These are phyloP conservation scores for Tylochromis polylepis DNA, from an alignment of 2,113 vertebrate genomes.

Conservation along the genomic window DNA sequence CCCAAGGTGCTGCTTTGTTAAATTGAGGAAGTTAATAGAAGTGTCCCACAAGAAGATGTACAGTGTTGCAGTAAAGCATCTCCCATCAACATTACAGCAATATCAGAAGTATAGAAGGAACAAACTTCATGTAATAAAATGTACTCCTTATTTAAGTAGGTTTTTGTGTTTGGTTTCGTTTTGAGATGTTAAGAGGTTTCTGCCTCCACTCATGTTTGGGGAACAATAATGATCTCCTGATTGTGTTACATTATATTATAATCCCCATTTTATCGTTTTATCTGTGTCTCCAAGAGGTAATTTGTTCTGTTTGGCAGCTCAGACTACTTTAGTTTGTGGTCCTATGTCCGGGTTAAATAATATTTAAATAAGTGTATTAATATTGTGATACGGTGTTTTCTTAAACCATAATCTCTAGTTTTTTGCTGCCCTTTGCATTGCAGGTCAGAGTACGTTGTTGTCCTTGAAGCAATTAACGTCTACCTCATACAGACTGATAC, in stretches of 20 bases:
- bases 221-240: too few species aligned
- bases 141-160: not conserved
- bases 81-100: not conserved
- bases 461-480: not conserved
- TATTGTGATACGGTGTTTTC: not conserved
- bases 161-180: not conserved
- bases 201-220: not conserved
- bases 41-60: not conserved
- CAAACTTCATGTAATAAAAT: fast-evolving
- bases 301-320: not conserved
- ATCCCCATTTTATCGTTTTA: not conserved
- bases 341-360: not conserved
- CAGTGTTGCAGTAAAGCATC: not conserved
- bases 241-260: not conserved
- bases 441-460: not conserved
- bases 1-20: not conserved
- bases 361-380: not conserved
- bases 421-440: not conserved
- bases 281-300: fast-evolving
- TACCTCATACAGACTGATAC: not conserved
- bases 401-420: not conserved
- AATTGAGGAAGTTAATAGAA: constrained; percentile 20
- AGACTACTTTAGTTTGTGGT: not conserved
- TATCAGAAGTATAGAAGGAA: not conserved
- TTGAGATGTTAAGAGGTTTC: not conserved